A percentile compares a stretch with the other conserved stretches of the same genome.
Conservation (phyloP, 2,113 vertebrate species). For the Pimephales promelas region DNA sequence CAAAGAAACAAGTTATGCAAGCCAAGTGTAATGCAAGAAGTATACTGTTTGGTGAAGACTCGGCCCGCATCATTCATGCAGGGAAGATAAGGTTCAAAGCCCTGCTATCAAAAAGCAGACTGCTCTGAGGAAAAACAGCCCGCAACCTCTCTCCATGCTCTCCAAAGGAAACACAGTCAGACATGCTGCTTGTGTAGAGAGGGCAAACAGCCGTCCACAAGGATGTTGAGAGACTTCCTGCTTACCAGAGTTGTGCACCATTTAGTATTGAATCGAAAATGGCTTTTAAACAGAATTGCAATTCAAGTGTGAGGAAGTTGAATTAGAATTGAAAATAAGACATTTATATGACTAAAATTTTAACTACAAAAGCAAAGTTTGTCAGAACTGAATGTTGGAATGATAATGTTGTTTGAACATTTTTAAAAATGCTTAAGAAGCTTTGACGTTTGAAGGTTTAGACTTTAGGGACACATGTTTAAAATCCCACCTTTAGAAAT, state of each 20-base stretch:
- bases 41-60: constrained; percentile 39
- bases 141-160: constrained; percentile 1
- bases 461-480: not conserved
- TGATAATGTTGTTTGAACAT: not conserved
- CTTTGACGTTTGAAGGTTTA: not conserved
- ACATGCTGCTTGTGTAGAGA: constrained; percentile 3
- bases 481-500: not conserved
- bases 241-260: not conserved
- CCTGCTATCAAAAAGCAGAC: constrained; percentile 41
- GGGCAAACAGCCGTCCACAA: not conserved
- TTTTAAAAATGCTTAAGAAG: not conserved
- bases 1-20: not conserved
- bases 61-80: constrained; percentile 41
- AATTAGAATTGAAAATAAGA: not conserved
- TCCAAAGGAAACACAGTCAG: constrained; percentile 5
- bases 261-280: not conserved
- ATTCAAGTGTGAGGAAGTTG: not conserved
- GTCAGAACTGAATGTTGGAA: not conserved
- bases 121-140: constrained; percentile 47
- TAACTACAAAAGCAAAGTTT: not conserved
- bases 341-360: not conserved
- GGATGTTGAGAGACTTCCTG: not conserved
- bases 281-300: not conserved
- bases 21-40: constrained; percentile 5
- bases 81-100: constrained; percentile 59